phyloP scores from a whole-genome alignment of 1,140 invertebrate genomes.

The Drosophila obscura region DNA sequence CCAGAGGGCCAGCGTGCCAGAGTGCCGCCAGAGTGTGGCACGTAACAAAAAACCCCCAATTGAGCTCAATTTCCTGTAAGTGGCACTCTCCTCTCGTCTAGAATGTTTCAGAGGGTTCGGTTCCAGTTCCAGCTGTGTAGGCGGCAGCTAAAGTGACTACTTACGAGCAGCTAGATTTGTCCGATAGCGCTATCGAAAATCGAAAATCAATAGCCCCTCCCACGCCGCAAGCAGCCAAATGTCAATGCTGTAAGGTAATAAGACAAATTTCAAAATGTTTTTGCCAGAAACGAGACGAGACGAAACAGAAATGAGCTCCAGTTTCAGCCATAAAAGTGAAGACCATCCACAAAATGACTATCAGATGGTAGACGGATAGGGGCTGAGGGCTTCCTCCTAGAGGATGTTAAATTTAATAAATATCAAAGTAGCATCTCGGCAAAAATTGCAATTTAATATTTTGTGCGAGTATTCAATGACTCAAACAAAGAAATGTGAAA shows the following conservation, averaged over 20 bases:
- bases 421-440: constrained; percentile 48
- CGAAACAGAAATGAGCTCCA: constrained; percentile 40
- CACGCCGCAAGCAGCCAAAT: constrained; percentile 22
- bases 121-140: neutral
- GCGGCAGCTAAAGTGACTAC: constrained; percentile 60
- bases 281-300: constrained; percentile 22
- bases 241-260: constrained; percentile 52
- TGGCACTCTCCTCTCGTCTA: constrained; percentile 30
- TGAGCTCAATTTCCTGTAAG: constrained; percentile 56
- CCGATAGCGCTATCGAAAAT: constrained; percentile 69
- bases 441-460: constrained; percentile 51
- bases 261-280: constrained; percentile 57
- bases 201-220: constrained; percentile 62
- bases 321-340: constrained; percentile 28
- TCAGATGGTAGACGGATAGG: neutral
- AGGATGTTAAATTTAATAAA: constrained; percentile 71
- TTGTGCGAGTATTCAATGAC: constrained; percentile 44
- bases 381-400: constrained; percentile 1
- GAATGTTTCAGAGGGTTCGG: constrained; percentile 3
- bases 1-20: no score
- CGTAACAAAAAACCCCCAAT: constrained; percentile 65
- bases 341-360: constrained; percentile 25
- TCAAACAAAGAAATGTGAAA: constrained; percentile 13
- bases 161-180: constrained; percentile 46
- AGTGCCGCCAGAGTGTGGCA: constrained; percentile 25